Conservation (phyloP, 2,888 invertebrate genomes). For the Chymomyza caudatula region DNA sequence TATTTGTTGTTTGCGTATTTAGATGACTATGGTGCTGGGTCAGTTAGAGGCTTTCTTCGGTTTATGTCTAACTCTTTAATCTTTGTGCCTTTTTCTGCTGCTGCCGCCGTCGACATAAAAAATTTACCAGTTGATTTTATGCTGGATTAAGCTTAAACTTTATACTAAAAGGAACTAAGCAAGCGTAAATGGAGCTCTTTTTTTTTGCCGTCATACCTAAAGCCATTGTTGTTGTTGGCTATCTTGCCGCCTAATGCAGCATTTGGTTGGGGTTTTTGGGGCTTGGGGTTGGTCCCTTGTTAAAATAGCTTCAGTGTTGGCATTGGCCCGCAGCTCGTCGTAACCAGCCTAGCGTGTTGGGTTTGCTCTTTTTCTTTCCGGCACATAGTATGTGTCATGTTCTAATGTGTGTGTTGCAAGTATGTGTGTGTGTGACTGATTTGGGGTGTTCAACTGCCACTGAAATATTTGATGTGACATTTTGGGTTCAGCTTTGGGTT, state of each 20-base stretch:
- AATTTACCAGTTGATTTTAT: constrained; percentile 73
- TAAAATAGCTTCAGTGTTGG: constrained; percentile 63
- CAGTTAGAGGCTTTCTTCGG: constrained; percentile 5
- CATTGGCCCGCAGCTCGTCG: constrained; percentile 28
- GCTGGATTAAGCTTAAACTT: constrained; percentile 74
- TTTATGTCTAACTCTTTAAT: constrained; percentile 67
- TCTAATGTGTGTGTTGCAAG: background rate
- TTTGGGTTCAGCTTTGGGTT: constrained; percentile 27
- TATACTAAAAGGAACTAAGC: constrained; percentile 74
- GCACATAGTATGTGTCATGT: constrained; percentile 7
- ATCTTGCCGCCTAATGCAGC: constrained; percentile 24
- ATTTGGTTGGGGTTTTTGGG: constrained; percentile 32
- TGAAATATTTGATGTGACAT: constrained; percentile 52
- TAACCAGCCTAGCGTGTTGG: constrained; percentile 29
- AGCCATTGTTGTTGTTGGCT: constrained; percentile 25
- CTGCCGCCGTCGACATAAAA: constrained; percentile 54
- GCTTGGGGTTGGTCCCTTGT: constrained; percentile 57
- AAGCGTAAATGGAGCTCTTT: constrained; percentile 64
- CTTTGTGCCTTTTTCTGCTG: constrained; percentile 45
- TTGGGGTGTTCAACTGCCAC: constrained; percentile 15
- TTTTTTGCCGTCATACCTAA: background rate
- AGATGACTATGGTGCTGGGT: constrained; percentile 12
- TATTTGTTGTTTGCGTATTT: constrained; percentile 14
- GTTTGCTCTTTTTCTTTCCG: constrained; percentile 39
- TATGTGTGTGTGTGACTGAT: constrained; percentile 31